phyloP scores from a whole-genome alignment of 1,140 invertebrate species.

The Drosophila littoralis region DNA sequence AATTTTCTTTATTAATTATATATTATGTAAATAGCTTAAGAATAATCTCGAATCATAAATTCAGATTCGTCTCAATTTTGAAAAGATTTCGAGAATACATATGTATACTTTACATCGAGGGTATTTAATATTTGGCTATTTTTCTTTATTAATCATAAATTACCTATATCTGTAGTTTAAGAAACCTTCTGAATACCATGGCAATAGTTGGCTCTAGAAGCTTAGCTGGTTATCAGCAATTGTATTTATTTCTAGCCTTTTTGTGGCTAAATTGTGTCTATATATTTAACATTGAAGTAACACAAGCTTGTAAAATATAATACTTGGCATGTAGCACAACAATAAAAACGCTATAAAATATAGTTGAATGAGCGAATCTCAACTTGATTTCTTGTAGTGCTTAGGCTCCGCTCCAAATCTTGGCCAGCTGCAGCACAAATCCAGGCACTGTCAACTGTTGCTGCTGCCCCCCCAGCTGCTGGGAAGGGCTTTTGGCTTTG shows the following conservation, averaged over 20 bases:
- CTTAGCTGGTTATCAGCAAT: too few relatives aligned
- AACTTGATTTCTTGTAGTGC: background rate
- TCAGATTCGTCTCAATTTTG: too few relatives aligned
- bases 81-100: too few relatives aligned
- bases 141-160: too few relatives aligned
- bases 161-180: too few relatives aligned
- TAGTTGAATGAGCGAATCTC: background rate
- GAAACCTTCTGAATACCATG: too few relatives aligned
- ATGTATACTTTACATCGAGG: too few relatives aligned
- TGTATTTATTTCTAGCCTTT: background rate
- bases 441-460: constrained; percentile 15
- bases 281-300: background rate
- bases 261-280: background rate
- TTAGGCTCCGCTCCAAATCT: background rate
- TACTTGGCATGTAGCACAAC: background rate
- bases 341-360: background rate
- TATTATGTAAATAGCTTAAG: too few relatives aligned
- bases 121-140: too few relatives aligned
- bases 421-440: background rate
- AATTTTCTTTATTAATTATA: too few relatives aligned
- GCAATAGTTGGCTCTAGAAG: too few relatives aligned
- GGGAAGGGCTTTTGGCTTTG: background rate
- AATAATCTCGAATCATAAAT: too few relatives aligned
- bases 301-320: background rate
- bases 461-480: background rate